Evolutionary conservation across 2,113 vertebrate species (phyloP).

Genomic region (Pelobates fuscus): DNA sequence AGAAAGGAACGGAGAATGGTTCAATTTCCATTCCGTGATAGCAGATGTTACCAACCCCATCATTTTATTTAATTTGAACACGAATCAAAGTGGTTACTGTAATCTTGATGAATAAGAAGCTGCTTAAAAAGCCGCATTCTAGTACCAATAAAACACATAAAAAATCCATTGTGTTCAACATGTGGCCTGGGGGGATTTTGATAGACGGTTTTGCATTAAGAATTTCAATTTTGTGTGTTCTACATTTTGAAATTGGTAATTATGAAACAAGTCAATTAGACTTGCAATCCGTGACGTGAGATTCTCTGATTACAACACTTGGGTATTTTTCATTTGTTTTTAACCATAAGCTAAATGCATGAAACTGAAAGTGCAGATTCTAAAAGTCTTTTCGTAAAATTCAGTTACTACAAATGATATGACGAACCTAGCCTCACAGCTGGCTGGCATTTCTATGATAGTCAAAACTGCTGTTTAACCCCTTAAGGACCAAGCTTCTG

Average conservation of each 20-base stretch:
- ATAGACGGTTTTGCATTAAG: neutral
- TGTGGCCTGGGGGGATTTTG: neutral
- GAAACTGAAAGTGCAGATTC: no score
- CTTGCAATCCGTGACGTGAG: no score
- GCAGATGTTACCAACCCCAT: neutral
- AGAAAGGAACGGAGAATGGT: neutral
- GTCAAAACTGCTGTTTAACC: no score
- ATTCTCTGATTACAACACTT: no score
- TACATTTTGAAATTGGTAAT: neutral
- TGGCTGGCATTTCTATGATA: no score
- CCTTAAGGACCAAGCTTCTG: no score
- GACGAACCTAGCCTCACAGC: no score
- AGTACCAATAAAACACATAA: neutral
- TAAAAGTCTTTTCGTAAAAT: no score
- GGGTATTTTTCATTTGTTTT: no score
- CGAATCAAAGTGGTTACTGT: conserved; percentile 21
- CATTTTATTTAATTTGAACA: neutral
- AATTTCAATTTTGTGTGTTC: neutral
- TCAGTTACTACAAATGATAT: no score
- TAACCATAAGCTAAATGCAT: no score
- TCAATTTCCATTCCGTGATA: conserved; percentile 5
- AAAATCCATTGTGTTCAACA: neutral
- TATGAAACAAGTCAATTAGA: no score
- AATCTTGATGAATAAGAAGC: neutral
- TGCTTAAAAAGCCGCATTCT: neutral